phyloP scores from a whole-genome alignment of 2,113 vertebrate species.

The Pelecanus crispus region DNA sequence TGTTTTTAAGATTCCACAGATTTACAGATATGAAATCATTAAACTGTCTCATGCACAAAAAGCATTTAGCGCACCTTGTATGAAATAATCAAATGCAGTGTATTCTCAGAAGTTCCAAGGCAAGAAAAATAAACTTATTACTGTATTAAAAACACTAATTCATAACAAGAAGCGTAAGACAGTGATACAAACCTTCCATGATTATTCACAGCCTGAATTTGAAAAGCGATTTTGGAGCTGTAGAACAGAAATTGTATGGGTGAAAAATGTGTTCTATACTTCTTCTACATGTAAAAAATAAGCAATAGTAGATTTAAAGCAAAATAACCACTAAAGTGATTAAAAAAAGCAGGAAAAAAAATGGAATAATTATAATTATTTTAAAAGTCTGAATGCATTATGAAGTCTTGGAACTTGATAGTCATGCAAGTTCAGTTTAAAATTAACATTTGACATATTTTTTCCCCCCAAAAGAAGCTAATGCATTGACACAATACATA shows the following conservation, averaged over 20 bases:
- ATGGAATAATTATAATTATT: accelerated
- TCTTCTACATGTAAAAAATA: not conserved
- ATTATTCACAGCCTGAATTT: conserved; percentile 91
- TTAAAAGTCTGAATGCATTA: not conserved
- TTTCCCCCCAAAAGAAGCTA: not conserved
- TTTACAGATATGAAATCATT: not conserved
- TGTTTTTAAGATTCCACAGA: not conserved
- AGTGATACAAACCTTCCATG: conserved; percentile 81
- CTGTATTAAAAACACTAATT: not conserved
- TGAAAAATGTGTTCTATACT: not conserved
- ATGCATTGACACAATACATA: not conserved
- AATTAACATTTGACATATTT: not conserved
- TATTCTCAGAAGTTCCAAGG: not conserved
- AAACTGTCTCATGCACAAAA: not conserved
- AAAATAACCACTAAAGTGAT: not conserved
- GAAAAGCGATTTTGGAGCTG: conserved; percentile 87
- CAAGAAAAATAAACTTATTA: not conserved
- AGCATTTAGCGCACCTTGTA: not conserved
- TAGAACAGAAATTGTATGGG: not conserved
- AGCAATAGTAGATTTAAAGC: not conserved
- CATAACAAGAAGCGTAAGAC: not conserved
- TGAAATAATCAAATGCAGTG: not conserved
- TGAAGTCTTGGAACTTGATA: not conserved
- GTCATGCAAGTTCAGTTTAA: not conserved
- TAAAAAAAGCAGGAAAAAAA: not conserved